Evolutionary conservation across 2,888 invertebrate genomes (phyloP), one percentile per base, ranked within the genome.

Genomic region (Branchellion lobata): DNA sequence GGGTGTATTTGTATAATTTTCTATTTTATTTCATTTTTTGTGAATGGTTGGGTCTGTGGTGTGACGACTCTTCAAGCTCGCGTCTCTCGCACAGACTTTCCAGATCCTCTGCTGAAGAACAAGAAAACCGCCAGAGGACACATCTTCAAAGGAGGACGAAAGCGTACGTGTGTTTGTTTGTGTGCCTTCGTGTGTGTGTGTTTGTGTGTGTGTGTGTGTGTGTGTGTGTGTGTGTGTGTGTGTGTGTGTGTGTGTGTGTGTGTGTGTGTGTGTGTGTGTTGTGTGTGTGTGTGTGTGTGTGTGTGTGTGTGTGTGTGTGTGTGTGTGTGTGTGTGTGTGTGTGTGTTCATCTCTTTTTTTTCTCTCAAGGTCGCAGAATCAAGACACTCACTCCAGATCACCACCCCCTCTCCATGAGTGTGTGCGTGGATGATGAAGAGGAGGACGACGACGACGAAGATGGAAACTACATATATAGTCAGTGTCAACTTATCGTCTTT

Each of bases 81-180:
- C 53, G 31, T 71, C n/a, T 2, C 14, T 5, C 36, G 3, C 71
- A 11, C 31, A 53, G 61, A 29, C 36, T 0, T n/a, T 68, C 33
- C 72, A 21, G 73, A 79, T 65, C n/a, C 79, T 33, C n/a, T 68
- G 5, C 36, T 69, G 18, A 78, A 80, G 1, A 85, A 84, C 80
- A 86, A 86, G 81, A 83, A 86, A 69, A 85, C 85, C 80, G 84
- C 85, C 14, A 86, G 86, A 94, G 89, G 85, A 24, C 86, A 86
- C 81, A 85, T 86, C 14, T 86, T 86, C 83, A 85, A 86, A 80
- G 94, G 94, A 14, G 95, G 95, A 24, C 82, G 86, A 79, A 86
- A 86, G 82, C 86, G 86, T 87, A 84, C 84, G 86, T 83, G 27
- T 75, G 75, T 27, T 5, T 27, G n/a, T 31, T 1, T 74, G 5